Evolutionary conservation across 2,797 vertebrate genomes (phyloP), one percentile per base, ranked within the genome.

Genomic region (Enteromius treurensis): DNA sequence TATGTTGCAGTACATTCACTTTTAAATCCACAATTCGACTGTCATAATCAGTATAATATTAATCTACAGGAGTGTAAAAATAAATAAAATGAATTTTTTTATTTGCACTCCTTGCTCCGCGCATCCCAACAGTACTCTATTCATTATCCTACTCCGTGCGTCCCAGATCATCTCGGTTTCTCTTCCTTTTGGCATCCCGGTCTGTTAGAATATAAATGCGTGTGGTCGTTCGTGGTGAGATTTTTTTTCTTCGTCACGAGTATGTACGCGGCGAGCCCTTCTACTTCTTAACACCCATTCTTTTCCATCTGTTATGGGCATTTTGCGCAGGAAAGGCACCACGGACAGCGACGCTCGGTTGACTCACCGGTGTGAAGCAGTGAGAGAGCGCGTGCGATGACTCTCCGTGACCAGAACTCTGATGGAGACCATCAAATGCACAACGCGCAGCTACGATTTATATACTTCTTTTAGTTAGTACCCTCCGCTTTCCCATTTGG

Each of bases 141-240:
- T 51, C 29, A 34, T 78, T 55, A 58, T 55, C 26, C 68, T 11
- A 73, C 69, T n/a, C 40, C 51, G n/a, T 32, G 69, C 29, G 15
- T 69, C 32, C 23, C 29, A 65, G 34, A 69, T 58, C 78, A 55
- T 71, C 32, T 55, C 21, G 53, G 42, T 49, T 15, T n/a, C 32
- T 5, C 1, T 77, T 51, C 64, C 45, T 68, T 68, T 55, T 89
- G 88, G 81, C 89, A 86, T 68, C 84, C 70, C 82, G 67, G 85
- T 86, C 83, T 89, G 89, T 89, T 83, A 80, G 84, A 58, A 82
- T 89, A 75, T 80, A 85, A 80, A 87, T 86, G 91, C 78, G 92
- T 94, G 91, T 91, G 91, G 91, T 91, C 91, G 90, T 84, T 67
- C 5, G 88, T 76, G 85, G 85, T 76, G 79, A 83, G 80, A 37